A percentile compares a stretch with the other conserved stretches of the same genome.
phyloP scores from a whole-genome alignment of 2,888 invertebrate genomes.

The Tiliacea aurago region DNA sequence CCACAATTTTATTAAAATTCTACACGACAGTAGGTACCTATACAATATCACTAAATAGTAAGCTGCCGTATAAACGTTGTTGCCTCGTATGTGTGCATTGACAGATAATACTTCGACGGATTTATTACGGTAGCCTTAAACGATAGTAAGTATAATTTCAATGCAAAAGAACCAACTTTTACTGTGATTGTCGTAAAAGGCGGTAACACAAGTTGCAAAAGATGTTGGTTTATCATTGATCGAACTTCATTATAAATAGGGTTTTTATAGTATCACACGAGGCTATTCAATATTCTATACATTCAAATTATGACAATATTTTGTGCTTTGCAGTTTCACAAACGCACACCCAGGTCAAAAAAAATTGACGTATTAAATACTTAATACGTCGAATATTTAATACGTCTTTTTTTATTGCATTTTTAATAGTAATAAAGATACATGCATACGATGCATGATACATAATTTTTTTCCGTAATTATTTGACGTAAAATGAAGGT shows the following conservation, averaged over 20 bases:
- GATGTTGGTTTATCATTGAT: background rate
- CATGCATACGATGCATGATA: too few species aligned
- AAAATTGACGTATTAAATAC: too few species aligned
- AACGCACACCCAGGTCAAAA: too few species aligned
- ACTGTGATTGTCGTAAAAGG: background rate
- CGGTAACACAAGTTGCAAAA: background rate
- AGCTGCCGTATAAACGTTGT: background rate
- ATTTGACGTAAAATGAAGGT: too few species aligned
- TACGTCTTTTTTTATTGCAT: too few species aligned
- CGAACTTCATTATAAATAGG: background rate
- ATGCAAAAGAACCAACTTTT: background rate
- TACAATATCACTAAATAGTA: slow-evolving; percentile 6
- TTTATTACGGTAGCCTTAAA: too few species aligned
- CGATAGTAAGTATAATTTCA: background rate
- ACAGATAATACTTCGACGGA: too few species aligned
- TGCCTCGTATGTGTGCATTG: background rate
- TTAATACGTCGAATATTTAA: too few species aligned
- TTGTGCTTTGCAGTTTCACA: slow-evolving; percentile 15
- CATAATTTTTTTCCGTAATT: too few species aligned
- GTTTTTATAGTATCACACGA: slow-evolving; percentile 4
- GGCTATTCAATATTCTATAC: background rate
- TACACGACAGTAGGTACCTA: slow-evolving; percentile 7
- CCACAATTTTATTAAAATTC: slow-evolving; percentile 23
- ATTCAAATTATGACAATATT: background rate
- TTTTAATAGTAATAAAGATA: too few species aligned